A percentile compares a stretch with the other conserved stretches of the same genome.
Evolutionary conservation across 1,140 invertebrate genomes (phyloP).

Genomic region (Drosophila nasuta): DNA sequence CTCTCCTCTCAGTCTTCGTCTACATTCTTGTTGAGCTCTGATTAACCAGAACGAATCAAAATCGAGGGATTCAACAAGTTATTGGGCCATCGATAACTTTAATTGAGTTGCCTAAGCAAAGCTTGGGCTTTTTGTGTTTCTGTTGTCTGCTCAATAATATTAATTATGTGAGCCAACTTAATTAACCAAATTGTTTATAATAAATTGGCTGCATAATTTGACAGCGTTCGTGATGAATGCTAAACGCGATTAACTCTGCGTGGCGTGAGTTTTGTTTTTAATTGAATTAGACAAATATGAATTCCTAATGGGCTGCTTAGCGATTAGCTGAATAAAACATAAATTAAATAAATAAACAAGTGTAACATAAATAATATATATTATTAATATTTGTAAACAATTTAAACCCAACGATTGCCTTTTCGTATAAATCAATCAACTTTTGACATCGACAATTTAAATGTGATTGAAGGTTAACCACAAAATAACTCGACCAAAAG

Average conservation of each 20-base stretch:
- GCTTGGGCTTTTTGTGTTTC: not conserved
- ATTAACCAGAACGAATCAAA: conserved; percentile 43
- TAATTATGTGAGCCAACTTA: conserved; percentile 34
- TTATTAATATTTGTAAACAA: no score
- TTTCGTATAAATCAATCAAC: no score
- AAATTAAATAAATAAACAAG: no score
- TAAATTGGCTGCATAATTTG: conserved; percentile 13
- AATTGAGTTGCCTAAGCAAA: conserved; percentile 30
- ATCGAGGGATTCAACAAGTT: conserved; percentile 18
- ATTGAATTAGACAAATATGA: conserved; percentile 8
- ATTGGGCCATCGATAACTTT: conserved; percentile 18
- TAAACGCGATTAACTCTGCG: conserved; percentile 3
- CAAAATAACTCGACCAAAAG: no score
- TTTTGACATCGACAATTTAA: no score
- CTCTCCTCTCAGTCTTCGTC: conserved; percentile 1
- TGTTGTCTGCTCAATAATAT: conserved; percentile 19
- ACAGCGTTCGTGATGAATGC: conserved; percentile 3
- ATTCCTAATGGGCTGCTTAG: conserved; percentile 5
- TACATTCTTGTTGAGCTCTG: not conserved
- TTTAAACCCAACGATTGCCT: no score
- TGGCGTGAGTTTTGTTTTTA: conserved; percentile 6
- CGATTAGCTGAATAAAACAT: not conserved
- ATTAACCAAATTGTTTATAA: conserved; percentile 32
- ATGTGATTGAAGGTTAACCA: no score
- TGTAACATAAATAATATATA: no score